Percentiles rank a stretch among this genome's conserved stretches.
Evolutionary conservation across 2,888 invertebrate genomes (phyloP).

Genomic region (Gerris lacustris): DNA sequence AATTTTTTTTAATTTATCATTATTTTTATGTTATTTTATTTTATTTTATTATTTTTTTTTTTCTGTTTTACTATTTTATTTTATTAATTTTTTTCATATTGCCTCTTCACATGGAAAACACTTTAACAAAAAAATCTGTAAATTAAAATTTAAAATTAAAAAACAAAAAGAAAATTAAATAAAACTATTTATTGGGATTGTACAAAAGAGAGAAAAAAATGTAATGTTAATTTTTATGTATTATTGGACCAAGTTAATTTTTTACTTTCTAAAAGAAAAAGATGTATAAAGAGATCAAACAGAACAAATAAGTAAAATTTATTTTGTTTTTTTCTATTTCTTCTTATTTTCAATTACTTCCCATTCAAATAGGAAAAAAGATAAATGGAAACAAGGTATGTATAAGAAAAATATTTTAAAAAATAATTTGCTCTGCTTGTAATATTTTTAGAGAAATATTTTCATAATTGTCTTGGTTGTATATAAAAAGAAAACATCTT

Average conservation of each 20-base stretch:
- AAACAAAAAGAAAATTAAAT: too few species aligned
- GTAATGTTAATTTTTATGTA: constrained; percentile 26
- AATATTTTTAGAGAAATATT: constrained; percentile 27
- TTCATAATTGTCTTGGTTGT: constrained; percentile 24
- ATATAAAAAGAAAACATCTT: too few species aligned
- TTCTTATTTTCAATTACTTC: too few species aligned
- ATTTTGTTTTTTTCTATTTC: too few species aligned
- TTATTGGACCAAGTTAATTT: constrained; percentile 29
- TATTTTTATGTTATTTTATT: too few species aligned
- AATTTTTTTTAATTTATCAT: too few species aligned
- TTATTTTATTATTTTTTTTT: too few species aligned
- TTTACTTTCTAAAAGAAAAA: constrained; percentile 28
- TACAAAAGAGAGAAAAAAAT: constrained; percentile 20
- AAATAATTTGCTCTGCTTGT: constrained; percentile 23
- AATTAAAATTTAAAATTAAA: too few species aligned
- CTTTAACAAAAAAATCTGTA: too few species aligned
- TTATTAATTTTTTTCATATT: too few species aligned
- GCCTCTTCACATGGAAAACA: too few species aligned
- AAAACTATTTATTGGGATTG: constrained; percentile 24
- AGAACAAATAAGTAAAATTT: constrained; percentile 7
- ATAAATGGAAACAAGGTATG: constrained; percentile 25
- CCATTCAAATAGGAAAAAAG: neutral
- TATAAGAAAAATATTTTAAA: constrained; percentile 27
- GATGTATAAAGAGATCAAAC: constrained; percentile 20
- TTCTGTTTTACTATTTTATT: too few species aligned